Evolutionary conservation across 2,888 invertebrate species (phyloP).

Genomic region (Erebia palarica): DNA sequence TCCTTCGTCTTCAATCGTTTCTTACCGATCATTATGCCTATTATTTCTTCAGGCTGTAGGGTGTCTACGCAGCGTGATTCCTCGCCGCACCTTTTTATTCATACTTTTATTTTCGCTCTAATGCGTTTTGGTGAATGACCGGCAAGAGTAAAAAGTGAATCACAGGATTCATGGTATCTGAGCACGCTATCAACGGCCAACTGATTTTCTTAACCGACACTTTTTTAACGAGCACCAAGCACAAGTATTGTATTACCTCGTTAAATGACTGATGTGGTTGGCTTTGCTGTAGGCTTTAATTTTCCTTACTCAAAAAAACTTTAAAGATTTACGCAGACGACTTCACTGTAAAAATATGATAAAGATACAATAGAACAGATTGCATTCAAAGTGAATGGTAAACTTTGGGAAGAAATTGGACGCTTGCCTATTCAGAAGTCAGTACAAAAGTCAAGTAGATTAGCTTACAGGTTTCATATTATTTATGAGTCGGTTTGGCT

Average conservation of each 20-base stretch:
- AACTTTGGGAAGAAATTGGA: too few species aligned
- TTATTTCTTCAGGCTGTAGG: slow-evolving; percentile 61
- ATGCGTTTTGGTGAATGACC: slow-evolving; percentile 77
- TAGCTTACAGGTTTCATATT: too few species aligned
- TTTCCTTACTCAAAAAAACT: background rate
- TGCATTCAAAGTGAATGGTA: background rate
- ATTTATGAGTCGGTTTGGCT: too few species aligned
- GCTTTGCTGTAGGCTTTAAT: background rate
- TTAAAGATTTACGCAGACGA: background rate
- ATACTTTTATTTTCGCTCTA: slow-evolving; percentile 70
- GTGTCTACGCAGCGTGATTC: slow-evolving; percentile 76
- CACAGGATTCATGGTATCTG: slow-evolving; percentile 77
- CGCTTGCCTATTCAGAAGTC: background rate
- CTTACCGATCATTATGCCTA: slow-evolving; percentile 42
- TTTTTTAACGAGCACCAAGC: slow-evolving; percentile 29
- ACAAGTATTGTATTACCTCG: slow-evolving; percentile 12
- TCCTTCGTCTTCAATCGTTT: slow-evolving; percentile 63
- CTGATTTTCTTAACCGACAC: slow-evolving; percentile 58
- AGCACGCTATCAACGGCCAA: slow-evolving; percentile 57
- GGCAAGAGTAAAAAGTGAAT: slow-evolving; percentile 75
- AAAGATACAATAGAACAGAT: background rate
- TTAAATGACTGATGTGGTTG: background rate
- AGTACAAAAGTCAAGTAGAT: too few species aligned
- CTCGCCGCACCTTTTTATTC: slow-evolving; percentile 76
- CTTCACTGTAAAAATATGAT: background rate